Conservation (phyloP, 2,797 vertebrate species). For the Esox masquinongy region DNA sequence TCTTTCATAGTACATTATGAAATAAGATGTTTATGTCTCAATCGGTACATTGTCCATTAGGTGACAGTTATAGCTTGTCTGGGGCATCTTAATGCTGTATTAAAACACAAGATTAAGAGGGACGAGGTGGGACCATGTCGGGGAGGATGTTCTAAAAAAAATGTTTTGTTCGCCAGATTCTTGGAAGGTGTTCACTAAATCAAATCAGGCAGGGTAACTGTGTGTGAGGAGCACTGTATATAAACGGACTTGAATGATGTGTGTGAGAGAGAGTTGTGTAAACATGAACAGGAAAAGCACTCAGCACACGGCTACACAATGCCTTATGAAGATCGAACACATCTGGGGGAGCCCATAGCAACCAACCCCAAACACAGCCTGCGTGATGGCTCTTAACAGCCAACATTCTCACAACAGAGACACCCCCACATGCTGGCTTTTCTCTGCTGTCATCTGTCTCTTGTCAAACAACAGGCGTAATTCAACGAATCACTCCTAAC, state of each 20-base stretch:
- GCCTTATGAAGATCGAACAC: constrained; percentile 7
- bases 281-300: constrained; percentile 7
- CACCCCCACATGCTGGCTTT: constrained; percentile 53
- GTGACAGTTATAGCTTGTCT: constrained; percentile 7
- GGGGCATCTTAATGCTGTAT: constrained; percentile 8
- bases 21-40: constrained; percentile 34
- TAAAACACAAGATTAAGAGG: neutral
- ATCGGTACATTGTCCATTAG: constrained; percentile 20
- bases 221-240: constrained; percentile 9
- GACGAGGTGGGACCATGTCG: neutral
- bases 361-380: constrained; percentile 6
- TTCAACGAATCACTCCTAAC: constrained; percentile 53
- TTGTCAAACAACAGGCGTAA: constrained; percentile 55
- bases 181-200: constrained; percentile 14
- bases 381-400: neutral
- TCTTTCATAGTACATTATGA: constrained; percentile 25
- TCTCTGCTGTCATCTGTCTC: constrained; percentile 60
- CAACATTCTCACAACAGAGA: neutral
- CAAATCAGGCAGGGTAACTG: neutral
- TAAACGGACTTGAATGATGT: neutral
- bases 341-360: constrained; percentile 2
- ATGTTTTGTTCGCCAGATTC: neutral
- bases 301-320: neutral
- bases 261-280: constrained; percentile 11
- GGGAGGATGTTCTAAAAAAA: neutral